Percentiles rank a stretch among this genome's conserved stretches.
Conservation (phyloP, 1,140 invertebrate genomes). For the Centruroides sculpturatus region DNA sequence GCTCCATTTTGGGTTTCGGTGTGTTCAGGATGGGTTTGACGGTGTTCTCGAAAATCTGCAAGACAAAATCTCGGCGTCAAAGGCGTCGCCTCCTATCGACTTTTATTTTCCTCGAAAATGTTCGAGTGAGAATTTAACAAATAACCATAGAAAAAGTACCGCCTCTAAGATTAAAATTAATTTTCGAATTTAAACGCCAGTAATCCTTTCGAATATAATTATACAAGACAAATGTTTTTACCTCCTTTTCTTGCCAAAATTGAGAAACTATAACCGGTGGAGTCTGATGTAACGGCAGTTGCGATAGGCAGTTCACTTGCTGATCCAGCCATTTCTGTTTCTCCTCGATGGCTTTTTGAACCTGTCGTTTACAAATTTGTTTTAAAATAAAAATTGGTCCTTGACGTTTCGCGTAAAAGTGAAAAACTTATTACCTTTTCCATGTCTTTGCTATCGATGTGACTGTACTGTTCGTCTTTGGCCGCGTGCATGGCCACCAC, state of each 20-base stretch:
- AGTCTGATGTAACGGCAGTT: slow-evolving; percentile 37
- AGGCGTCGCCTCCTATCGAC: not conserved
- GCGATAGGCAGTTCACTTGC: slow-evolving; percentile 42
- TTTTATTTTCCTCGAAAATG: too few species aligned
- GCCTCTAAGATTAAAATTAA: too few species aligned
- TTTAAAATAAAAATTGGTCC: not conserved
- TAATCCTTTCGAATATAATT: too few species aligned
- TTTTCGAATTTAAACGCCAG: too few species aligned
- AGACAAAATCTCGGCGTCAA: slow-evolving; percentile 10
- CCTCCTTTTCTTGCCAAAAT: slow-evolving; percentile 55
- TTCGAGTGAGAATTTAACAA: too few species aligned
- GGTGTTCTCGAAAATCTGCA: slow-evolving; percentile 46
- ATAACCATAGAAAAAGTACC: too few species aligned
- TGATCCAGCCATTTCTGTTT: slow-evolving; percentile 55
- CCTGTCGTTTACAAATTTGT: slow-evolving; percentile 17
- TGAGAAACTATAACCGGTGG: slow-evolving; percentile 59
- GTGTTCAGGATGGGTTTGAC: slow-evolving; percentile 65
- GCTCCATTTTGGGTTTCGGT: slow-evolving; percentile 57
- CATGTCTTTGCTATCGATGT: slow-evolving; percentile 64
- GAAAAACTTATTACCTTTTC: slow-evolving; percentile 38
- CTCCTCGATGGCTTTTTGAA: slow-evolving; percentile 35
- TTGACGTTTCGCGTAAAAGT: not conserved
- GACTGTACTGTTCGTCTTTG: slow-evolving; percentile 64
- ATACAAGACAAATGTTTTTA: slow-evolving; percentile 19
- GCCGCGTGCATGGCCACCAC: slow-evolving; percentile 46